Evolutionary conservation across 2,113 vertebrate species (phyloP), one percentile per base, ranked within the genome.

Genomic region (Leucopsar rothschildi): DNA sequence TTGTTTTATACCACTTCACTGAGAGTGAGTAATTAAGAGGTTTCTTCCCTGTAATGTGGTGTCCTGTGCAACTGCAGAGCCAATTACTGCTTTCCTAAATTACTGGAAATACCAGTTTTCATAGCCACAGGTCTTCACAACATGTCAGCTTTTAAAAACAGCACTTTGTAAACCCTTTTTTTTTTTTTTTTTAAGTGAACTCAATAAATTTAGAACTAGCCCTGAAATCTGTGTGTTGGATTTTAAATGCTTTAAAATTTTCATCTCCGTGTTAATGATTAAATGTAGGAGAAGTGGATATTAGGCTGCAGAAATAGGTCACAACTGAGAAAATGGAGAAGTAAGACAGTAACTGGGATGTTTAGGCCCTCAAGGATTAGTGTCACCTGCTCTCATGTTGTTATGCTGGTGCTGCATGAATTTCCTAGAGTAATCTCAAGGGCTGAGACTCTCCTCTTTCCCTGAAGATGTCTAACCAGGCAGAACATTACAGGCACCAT

Each of bases 1-100:
- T 96, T 88, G 72, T 83, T 77, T 45, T 39, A 81, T 55, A 73
- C 64, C 80, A 59, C 80, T 90, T 90, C 18, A 50, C 13, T 66
- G 39, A 31, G 23, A 59, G 82, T 8, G 14, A 57, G 35, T 73
- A 82, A 66, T 66, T 15, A 70, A 20, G 69, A 21, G 33, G 31
- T 76, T 95, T 86, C 61, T 89, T 75, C 37, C 66, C 27, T 90
- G n/a, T 94, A 25, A 52, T 95, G 76, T 88, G 90, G 56, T 90
- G 39, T 31, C 63, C 80, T 57, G 12, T 84, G 69, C 71, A 94
- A 55, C 47, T 73, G 33, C 92, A 77, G 33, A 50, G 24, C 53
- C 10, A 86, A 66, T 86, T 92, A 50, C 22, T 77, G 19, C 27
- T 90, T 92, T 59, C 60, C 71, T 55, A 5, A 25, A 19, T 82